Conservation (phyloP, 1,140 invertebrate species). For the Hydropsyche tenuis region DNA sequence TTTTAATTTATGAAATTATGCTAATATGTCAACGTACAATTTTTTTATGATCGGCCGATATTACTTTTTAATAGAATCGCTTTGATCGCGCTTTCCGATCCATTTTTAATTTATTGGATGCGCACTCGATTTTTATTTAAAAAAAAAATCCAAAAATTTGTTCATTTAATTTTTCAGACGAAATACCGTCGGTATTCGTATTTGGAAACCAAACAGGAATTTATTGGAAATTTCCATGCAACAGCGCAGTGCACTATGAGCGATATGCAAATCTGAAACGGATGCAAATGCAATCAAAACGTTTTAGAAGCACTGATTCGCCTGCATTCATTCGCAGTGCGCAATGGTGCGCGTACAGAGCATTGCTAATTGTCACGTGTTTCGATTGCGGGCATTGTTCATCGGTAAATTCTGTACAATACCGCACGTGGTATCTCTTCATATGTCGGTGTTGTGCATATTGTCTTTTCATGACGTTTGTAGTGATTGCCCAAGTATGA, state of each 20-base stretch:
- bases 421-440: not conserved
- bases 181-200: too few species aligned
- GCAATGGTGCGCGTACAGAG: not conserved
- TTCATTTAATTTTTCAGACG: too few species aligned
- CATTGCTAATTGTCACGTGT: slow-evolving; percentile 4
- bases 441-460: too few species aligned
- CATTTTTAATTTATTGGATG: too few species aligned
- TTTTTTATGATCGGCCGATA: not conserved
- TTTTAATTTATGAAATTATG: too few species aligned
- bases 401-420: too few species aligned
- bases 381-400: not conserved
- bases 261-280: not conserved
- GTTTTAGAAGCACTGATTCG: slow-evolving; percentile 4
- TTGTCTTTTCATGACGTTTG: too few species aligned
- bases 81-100: too few species aligned
- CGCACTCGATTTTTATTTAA: too few species aligned
- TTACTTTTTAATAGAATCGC: not conserved
- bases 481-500: too few species aligned
- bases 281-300: not conserved
- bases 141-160: too few species aligned
- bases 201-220: not conserved
- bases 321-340: not conserved
- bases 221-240: not conserved
- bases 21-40: not conserved
- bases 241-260: not conserved